Base-by-base conservation (phyloP, 1,140 invertebrate species). In the Drosophila murphyi region DNA sequence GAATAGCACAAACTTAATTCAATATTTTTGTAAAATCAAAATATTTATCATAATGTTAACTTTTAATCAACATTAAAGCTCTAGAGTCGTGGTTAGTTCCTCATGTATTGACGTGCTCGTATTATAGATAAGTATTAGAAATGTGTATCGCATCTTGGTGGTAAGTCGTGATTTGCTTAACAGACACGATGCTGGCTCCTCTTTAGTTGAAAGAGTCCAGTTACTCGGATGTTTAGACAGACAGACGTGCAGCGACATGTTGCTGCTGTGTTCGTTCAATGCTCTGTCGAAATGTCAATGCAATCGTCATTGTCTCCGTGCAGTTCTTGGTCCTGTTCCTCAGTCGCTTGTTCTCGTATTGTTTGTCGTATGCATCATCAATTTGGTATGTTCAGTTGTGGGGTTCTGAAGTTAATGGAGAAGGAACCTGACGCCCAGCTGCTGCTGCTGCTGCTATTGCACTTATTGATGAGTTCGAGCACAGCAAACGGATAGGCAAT, bases 291-390 rank as follows among this genome's bases (percentile, higher is more conserved):
- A 82, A 82, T 87, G 82, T 87, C 82, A 87, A 88, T 87, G 82
- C 82, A 88, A 87, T 87, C 83, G 76, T 82, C 83, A 87, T 77
- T 80, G 80, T 80, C 57, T 45, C 64, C 41, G 34, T 54, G 57
- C 2, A 45, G 54, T 45, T 50, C 57, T 37, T 82, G 68, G 59
- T 80, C 20, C 5, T 50, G 51, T 56, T 71, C 51, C 35, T 67
- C 5, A 67, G 39, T 57, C 60, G 37, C 12, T 54, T 70, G 59
- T 29, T 56, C 35, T 57, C n/a, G 43, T 61, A 72, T 73, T 87
- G 65, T 82, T 83, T 88, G 82, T 69, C 72, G 85, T 77, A 82
- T 87, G 82, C 82, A 87, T 87, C 82, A 87, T 87, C 83, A 88
- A 87, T 88, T 88, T 82, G 60, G 68, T 68, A 52, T 71, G 63